A percentile compares a stretch with the other conserved stretches of the same genome.
Evolutionary conservation across 1,140 invertebrate genomes (phyloP).

Genomic region (Lepidurus couesii): DNA sequence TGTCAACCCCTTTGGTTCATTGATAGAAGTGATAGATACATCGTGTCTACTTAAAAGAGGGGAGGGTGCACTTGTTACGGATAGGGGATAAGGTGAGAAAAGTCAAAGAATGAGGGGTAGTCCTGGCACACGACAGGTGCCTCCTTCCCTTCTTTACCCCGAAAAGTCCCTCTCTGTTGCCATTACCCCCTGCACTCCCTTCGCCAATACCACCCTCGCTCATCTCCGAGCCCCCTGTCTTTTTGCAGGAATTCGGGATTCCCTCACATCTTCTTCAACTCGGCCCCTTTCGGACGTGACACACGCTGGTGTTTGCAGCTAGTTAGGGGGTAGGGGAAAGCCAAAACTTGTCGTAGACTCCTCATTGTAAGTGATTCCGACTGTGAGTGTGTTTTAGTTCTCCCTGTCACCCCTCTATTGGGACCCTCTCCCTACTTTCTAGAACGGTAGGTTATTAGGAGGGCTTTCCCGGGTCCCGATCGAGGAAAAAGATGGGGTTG

Average conservation of each 20-base stretch:
- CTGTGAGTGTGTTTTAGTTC: slow-evolving; percentile 1
- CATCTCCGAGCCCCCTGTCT: background rate
- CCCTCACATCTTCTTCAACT: background rate
- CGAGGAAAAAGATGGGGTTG: background rate
- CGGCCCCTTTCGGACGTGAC: background rate
- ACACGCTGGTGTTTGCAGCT: background rate
- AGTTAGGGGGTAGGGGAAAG: background rate
- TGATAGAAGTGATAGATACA: background rate
- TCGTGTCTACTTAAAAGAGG: background rate
- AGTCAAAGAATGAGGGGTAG: slow-evolving; percentile 5
- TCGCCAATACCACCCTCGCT: background rate
- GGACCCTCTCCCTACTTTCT: slow-evolving; percentile 25
- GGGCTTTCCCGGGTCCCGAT: background rate
- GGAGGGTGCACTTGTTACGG: background rate
- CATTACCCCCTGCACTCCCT: background rate
- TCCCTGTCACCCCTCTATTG: slow-evolving; percentile 25
- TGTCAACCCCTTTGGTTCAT: background rate
- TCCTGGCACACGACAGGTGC: slow-evolving; percentile 13
- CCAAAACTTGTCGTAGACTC: background rate
- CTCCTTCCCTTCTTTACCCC: background rate
- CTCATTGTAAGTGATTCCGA: background rate
- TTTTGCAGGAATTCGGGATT: background rate
- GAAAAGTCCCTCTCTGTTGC: background rate
- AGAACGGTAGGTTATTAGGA: background rate
- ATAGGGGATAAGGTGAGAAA: slow-evolving; percentile 16